Evolutionary conservation across 1,140 invertebrate species (phyloP).

Genomic region (Solenopsis fugax): DNA sequence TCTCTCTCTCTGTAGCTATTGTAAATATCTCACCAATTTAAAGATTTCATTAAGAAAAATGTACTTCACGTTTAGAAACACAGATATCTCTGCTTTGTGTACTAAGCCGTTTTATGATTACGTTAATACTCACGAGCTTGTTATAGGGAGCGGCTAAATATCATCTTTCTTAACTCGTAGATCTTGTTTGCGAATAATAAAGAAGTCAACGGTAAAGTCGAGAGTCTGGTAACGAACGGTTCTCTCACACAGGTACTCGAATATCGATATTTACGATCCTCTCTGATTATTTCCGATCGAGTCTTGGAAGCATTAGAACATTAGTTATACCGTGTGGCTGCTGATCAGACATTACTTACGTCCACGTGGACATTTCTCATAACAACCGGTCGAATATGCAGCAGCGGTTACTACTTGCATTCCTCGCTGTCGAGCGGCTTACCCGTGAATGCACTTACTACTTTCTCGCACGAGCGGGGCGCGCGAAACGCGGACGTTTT

Average conservation of each 20-base stretch:
- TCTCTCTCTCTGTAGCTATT: not conserved
- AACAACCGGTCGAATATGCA: slow-evolving; percentile 56
- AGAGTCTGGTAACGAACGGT: slow-evolving; percentile 20
- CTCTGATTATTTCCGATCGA: slow-evolving; percentile 56
- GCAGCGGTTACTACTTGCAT: slow-evolving; percentile 55
- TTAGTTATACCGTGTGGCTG: slow-evolving; percentile 58
- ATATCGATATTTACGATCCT: slow-evolving; percentile 51
- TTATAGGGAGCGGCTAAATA: slow-evolving; percentile 12
- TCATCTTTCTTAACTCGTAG: slow-evolving; percentile 33
- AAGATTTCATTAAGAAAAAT: not conserved
- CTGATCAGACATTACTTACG: slow-evolving; percentile 50
- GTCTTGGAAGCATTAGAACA: slow-evolving; percentile 45
- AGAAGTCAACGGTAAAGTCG: slow-evolving; percentile 56
- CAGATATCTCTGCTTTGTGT: not conserved
- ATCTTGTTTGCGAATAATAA: slow-evolving; percentile 55
- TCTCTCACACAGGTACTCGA: slow-evolving; percentile 25
- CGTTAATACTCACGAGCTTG: not conserved
- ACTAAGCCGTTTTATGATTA: not conserved
- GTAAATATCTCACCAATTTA: not conserved
- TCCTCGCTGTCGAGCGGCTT: slow-evolving; percentile 24
- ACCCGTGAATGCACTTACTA: slow-evolving; percentile 41
- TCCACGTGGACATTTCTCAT: slow-evolving; percentile 58
- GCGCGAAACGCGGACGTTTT: slow-evolving; percentile 31
- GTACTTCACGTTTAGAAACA: not conserved
- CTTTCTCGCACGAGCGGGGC: slow-evolving; percentile 44